Base-by-base conservation (phyloP, 1,140 invertebrate species). In the Drosophila pseudoobscura region DNA sequence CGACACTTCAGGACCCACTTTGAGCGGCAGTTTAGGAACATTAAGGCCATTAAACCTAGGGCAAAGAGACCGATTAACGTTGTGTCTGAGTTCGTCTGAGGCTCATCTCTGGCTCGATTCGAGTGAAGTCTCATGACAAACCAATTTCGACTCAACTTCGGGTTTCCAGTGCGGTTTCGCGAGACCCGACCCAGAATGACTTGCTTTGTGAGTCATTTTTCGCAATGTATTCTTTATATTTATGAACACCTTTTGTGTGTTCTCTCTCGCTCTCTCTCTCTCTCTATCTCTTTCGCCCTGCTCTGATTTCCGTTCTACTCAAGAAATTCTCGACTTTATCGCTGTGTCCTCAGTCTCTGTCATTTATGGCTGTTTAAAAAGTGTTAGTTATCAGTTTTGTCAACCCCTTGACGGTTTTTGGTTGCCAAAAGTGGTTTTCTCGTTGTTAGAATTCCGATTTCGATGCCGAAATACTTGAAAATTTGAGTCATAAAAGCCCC, bases 401-500 rank as follows among this genome's bases (percentile, higher is more conserved):
- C 50, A 29, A 29, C 29, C 29, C 29, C 29, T 6, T 29, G 8
- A 56, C 41, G 52, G 39, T 26, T 24, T 35, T 13, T 22, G 17
- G 45, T 17, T 31, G 15, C 56, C 22, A 26, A 61, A 69, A 58
- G 49, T 63, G 68, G 66, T 71, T 78, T 75, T 76, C 57, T 63
- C 20, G 20, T 20, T 20, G 20, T 20, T 85, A 63, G 68, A 76
- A 88, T 78, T 78, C 71, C 62, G 20, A 20, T 20, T 1, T 1
- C 20, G 82, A 87, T 87, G 75, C 75, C 62, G 68, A 80, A 78
- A 68, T 73, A 59, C 69, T 53, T 77, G 70, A 75, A 62, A 77
- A 72, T 78, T 88, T 88, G 82, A 88, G 62, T 87, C 82, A 82
- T 57, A 50, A 45, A 60, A 65, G 72, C 45, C 87, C 43, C 87